Conservation (phyloP, 1,140 invertebrate species). For the Drosophila hydei region DNA sequence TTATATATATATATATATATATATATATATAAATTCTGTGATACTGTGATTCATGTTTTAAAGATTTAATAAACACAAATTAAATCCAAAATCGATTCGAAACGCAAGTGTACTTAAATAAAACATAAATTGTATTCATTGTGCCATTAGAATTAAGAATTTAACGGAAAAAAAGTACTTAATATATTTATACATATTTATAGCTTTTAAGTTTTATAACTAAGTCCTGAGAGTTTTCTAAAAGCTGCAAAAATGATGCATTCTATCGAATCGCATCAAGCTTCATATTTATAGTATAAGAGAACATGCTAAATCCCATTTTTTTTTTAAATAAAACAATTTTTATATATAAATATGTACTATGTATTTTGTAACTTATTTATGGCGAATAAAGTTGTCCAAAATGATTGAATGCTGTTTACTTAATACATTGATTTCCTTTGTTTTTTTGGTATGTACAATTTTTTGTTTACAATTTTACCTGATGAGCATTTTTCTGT, state of each 20-base stretch:
- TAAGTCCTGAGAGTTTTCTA: not conserved
- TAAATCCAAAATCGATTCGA: slow-evolving; percentile 18
- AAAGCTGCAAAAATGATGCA: not conserved
- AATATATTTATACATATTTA: slow-evolving; percentile 17
- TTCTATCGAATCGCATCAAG: not conserved
- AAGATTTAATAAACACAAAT: slow-evolving; percentile 19
- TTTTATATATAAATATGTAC: slow-evolving; percentile 41
- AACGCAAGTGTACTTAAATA: slow-evolving; percentile 50
- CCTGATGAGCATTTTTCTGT: slow-evolving; percentile 46
- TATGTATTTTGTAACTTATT: slow-evolving; percentile 68
- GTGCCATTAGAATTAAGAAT: slow-evolving; percentile 66
- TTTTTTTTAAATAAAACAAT: slow-evolving; percentile 39
- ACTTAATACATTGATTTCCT: not conserved
- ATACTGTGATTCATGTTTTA: slow-evolving; percentile 59
- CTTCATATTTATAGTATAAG: not conserved
- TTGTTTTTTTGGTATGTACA: slow-evolving; percentile 27
- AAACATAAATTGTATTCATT: slow-evolving; percentile 66
- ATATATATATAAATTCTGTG: slow-evolving; percentile 65
- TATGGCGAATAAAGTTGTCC: slow-evolving; percentile 74
- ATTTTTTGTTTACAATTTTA: slow-evolving; percentile 27
- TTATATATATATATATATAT: slow-evolving; percentile 16
- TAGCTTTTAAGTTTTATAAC: not conserved
- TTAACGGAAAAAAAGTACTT: slow-evolving; percentile 32
- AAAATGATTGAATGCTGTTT: slow-evolving; percentile 45
- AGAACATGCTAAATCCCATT: not conserved